These are phyloP conservation scores for Linepithema humile DNA, from an alignment of 1,140 invertebrate genomes.

Conservation along the genomic window DNA sequence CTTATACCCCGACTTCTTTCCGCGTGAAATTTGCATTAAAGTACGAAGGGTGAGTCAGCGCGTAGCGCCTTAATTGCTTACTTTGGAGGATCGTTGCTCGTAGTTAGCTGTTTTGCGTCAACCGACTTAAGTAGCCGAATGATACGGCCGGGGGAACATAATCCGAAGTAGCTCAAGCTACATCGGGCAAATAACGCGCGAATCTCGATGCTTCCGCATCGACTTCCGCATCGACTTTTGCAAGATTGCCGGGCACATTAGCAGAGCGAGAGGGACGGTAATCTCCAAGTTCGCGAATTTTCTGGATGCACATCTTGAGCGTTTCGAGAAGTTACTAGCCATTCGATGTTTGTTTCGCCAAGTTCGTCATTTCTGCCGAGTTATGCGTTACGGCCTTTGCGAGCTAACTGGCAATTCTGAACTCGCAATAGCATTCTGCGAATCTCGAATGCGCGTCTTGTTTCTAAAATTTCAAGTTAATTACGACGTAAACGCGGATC, in stretches of 20 bases:
- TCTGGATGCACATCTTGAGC: slow-evolving; percentile 8
- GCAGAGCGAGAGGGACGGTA: no score
- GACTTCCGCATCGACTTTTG: neutral
- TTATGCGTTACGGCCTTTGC: slow-evolving; percentile 7
- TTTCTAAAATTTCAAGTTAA: slow-evolving; percentile 36
- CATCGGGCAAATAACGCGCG: neutral
- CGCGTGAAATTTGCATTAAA: slow-evolving; percentile 57
- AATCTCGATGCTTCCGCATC: neutral
- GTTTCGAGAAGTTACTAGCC: slow-evolving; percentile 35
- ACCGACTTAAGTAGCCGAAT: slow-evolving; percentile 43
- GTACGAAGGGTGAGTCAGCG: slow-evolving; percentile 25
- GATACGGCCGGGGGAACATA: slow-evolving; percentile 33
- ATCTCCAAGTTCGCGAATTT: slow-evolving; percentile 44
- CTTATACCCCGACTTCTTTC: slow-evolving; percentile 60
- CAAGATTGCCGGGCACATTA: neutral
- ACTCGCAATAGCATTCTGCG: slow-evolving; percentile 11
- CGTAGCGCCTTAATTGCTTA: slow-evolving; percentile 49
- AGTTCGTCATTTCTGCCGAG: slow-evolving; percentile 34
- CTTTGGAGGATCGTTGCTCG: slow-evolving; percentile 53
- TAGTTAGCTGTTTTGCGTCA: slow-evolving; percentile 47
- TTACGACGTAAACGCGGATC: slow-evolving; percentile 2
- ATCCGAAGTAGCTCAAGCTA: slow-evolving; percentile 26
- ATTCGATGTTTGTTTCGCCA: slow-evolving; percentile 43
- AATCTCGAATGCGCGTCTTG: neutral
- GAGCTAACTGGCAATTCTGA: slow-evolving; percentile 34